Evolutionary conservation across 2,797 vertebrate species (phyloP), one percentile per base, ranked within the genome.

Genomic region (Sebastes nivosus): DNA sequence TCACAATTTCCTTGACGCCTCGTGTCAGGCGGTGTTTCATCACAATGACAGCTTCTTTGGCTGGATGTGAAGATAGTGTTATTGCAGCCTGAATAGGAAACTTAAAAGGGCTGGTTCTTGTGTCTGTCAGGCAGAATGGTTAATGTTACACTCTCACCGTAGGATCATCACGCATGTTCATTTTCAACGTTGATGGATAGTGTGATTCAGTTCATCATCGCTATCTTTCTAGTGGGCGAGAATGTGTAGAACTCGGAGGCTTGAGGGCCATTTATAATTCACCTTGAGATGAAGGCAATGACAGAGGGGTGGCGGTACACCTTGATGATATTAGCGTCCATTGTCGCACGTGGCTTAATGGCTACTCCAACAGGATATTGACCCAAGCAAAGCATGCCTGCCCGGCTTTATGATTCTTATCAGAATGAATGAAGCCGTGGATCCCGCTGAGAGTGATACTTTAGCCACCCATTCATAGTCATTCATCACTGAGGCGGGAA

Each of bases 211-310:
- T 89, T 88, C 76, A 71, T 92, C 82, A 68, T 86, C 72, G 24
- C 87, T 68, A 79, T 87, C 86, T 72, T 87, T 77, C 77, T 30
- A 27, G 68, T 11, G 14, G 38, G 52, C 81, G 29, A 9, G 70
- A 85, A 84, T 73, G 85, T 78, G 65, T 64, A 61, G 67, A 91
- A 90, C 72, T 79, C 61, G 27, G 80, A 75, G 77, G 78, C 79
- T 57, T 34, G 63, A 70, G 77, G 84, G 63, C 82, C 84, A 90
- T 94, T 94, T 94, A 90, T 91, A 93, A 94, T 90, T 95, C 93
- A 95, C 94, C 95, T 95, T 94, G 94, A 93, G 88, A 92, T 84
- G 79, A 88, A 91, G 11, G 88, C 92, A 91, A 93, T 93, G 94
- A 94, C 93, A 90, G 87, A 84, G 72, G 85, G 54, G 58, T 71